phyloP scores from a whole-genome alignment of 2,888 invertebrate genomes.

The Lordiphosa andalusiaca region DNA sequence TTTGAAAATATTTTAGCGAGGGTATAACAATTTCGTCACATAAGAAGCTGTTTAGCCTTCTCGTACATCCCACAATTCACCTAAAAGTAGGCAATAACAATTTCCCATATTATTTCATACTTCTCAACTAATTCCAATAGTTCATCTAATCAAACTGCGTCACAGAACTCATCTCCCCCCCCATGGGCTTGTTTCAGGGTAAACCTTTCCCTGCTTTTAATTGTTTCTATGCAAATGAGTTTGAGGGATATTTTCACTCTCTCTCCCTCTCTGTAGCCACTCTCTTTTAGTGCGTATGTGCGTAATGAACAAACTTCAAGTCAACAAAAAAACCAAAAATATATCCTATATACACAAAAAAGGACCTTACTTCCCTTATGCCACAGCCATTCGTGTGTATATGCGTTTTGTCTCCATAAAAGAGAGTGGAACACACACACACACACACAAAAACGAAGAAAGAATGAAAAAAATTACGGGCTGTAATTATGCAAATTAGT shows the following conservation, averaged over 20 bases:
- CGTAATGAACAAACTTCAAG: slow-evolving; percentile 37
- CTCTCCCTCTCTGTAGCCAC: slow-evolving; percentile 4
- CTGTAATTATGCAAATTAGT: slow-evolving; percentile 76
- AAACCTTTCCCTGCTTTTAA: slow-evolving; percentile 25
- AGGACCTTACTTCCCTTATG: slow-evolving; percentile 69
- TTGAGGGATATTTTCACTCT: slow-evolving; percentile 1
- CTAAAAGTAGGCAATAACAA: no score
- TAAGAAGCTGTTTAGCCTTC: no score
- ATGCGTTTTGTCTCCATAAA: slow-evolving; percentile 27
- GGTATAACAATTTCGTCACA: no score
- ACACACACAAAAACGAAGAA: background rate
- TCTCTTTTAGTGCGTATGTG: slow-evolving; percentile 27
- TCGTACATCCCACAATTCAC: no score
- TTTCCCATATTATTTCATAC: no score
- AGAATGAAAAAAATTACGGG: slow-evolving; percentile 53
- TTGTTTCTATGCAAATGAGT: slow-evolving; percentile 45
- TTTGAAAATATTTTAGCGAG: no score
- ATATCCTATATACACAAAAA: slow-evolving; percentile 45
- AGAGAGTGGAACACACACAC: slow-evolving; percentile 8
- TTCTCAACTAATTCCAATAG: no score
- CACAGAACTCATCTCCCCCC: no score
- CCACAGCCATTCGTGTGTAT: slow-evolving; percentile 35
- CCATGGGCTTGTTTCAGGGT: background rate
- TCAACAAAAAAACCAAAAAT: slow-evolving; percentile 27
- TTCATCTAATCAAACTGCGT: no score